phyloP scores from a whole-genome alignment of 2,888 invertebrate genomes.

The Biston stratarius region DNA sequence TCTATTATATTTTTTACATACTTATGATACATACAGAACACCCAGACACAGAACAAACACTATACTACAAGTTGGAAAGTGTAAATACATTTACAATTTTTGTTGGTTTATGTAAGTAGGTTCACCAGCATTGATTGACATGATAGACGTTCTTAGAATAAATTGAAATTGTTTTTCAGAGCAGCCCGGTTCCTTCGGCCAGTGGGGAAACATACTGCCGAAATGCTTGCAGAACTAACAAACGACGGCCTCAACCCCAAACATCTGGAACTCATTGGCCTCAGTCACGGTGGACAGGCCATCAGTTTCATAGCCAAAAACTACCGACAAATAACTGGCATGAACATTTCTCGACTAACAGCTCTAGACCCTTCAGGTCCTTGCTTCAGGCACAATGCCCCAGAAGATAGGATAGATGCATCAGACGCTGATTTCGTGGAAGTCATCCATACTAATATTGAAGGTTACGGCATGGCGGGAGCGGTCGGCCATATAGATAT shows the following conservation, averaged over 20 bases:
- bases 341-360: conserved; percentile 46
- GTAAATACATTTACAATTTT: no score
- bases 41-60: no score
- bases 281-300: conserved; percentile 50
- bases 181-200: conserved; percentile 42
- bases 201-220: conserved; percentile 45
- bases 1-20: no score
- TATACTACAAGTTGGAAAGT: no score
- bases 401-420: conserved; percentile 48
- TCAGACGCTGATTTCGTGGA: conserved; percentile 51
- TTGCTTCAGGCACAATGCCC: conserved; percentile 45
- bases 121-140: no score
- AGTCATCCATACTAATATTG: conserved; percentile 48
- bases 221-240: conserved; percentile 47
- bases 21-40: no score
- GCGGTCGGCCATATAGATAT: conserved; percentile 41
- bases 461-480: conserved; percentile 46
- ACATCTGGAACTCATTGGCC: conserved; percentile 45
- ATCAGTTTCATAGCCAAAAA: conserved; percentile 48
- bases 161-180: conserved; percentile 11
- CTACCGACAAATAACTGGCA: conserved; percentile 45
- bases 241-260: conserved; percentile 45
- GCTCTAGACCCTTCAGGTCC: conserved; percentile 50
- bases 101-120: no score
- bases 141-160: no score